phyloP scores from a whole-genome alignment of 2,113 vertebrate genomes.

The Albula glossodonta region DNA sequence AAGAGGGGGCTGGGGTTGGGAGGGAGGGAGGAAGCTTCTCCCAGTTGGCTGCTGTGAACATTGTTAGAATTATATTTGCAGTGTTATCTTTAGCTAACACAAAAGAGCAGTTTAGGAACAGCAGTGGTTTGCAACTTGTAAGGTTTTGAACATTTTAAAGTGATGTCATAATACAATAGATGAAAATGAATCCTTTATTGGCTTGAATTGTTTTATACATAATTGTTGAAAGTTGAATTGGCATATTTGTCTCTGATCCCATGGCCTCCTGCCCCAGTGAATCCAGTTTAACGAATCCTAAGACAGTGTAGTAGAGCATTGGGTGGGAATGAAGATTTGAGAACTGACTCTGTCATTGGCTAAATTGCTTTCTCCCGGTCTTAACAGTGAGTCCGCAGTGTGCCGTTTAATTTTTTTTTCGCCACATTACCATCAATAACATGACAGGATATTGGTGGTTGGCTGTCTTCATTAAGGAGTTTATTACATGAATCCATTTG shows the following conservation, averaged over 20 bases:
- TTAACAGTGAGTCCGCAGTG: neutral
- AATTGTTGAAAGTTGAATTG: neutral
- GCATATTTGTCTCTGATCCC: neutral
- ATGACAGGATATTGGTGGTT: neutral
- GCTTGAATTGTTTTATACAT: too few species aligned
- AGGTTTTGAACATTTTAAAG: too few species aligned
- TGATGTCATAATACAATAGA: too few species aligned
- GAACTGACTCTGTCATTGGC: neutral
- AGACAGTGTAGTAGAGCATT: neutral
- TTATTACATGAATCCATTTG: slow-evolving; percentile 10
- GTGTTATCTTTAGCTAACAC: too few species aligned
- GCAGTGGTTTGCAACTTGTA: neutral
- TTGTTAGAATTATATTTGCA: too few species aligned
- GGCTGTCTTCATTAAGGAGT: neutral
- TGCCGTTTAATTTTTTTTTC: neutral
- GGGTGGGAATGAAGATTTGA: neutral
- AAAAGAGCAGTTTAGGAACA: neutral
- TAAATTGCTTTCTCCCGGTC: neutral
- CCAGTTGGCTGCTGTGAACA: too few species aligned
- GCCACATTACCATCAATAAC: neutral
- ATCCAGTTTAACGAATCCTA: slow-evolving; percentile 3
- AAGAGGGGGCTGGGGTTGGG: too few species aligned
- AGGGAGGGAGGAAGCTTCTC: too few species aligned
- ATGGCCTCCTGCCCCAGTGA: too few species aligned
- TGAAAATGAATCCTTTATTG: too few species aligned